Percentiles rank a stretch among this genome's conserved stretches.
Evolutionary conservation across 2,113 vertebrate species (phyloP).

Genomic region (Microtus ochrogaster): DNA sequence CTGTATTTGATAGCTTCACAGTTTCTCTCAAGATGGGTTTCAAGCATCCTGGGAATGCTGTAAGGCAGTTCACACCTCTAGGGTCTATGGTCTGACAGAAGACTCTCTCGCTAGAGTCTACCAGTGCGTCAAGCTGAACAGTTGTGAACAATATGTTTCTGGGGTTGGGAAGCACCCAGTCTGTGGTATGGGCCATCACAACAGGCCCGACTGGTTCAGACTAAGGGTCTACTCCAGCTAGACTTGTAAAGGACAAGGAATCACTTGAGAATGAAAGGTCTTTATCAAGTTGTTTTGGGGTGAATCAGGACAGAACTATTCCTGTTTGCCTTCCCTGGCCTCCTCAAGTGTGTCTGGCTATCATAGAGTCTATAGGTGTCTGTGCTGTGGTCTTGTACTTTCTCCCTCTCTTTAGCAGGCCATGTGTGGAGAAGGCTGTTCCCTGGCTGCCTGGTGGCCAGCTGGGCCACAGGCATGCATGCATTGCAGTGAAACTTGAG

Average conservation of each 20-base stretch:
- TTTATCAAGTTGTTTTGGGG: background rate
- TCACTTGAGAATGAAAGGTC: background rate
- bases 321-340: background rate
- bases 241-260: background rate
- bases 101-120: too few relatives aligned
- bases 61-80: background rate
- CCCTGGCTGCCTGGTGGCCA: background rate
- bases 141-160: background rate
- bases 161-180: background rate
- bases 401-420: rapidly evolving
- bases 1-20: background rate
- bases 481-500: background rate
- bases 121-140: background rate
- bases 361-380: rapidly evolving
- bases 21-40: background rate
- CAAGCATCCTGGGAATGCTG: background rate
- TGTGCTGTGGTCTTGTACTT: background rate
- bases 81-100: background rate
- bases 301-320: background rate
- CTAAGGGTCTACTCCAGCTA: background rate
- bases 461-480: background rate
- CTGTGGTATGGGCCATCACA: background rate
- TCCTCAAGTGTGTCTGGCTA: too few relatives aligned
- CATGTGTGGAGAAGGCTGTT: background rate
- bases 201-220: background rate